Evolutionary conservation across 2,797 vertebrate species (phyloP).

Genomic region (Gymnothorax reevesii): DNA sequence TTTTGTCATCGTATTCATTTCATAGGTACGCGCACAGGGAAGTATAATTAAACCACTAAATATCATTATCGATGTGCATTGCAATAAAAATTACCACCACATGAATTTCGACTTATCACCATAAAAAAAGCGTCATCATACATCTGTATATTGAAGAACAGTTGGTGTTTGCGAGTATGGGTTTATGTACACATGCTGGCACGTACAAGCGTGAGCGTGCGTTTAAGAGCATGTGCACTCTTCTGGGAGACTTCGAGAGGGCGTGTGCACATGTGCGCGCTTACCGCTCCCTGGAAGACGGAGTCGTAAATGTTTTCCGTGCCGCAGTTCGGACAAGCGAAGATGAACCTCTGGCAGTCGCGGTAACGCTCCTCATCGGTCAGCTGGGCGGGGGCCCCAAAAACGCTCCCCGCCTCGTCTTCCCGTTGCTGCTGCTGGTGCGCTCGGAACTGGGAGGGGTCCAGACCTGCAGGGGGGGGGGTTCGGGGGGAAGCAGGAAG

Average conservation of each 20-base stretch:
- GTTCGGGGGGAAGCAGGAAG: neutral
- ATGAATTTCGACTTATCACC: no score
- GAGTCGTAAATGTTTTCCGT: constrained; percentile 90
- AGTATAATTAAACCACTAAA: no score
- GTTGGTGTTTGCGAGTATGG: neutral
- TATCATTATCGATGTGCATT: no score
- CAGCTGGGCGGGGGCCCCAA: constrained; percentile 88
- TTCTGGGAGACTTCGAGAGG: neutral
- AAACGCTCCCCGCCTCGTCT: constrained; percentile 82
- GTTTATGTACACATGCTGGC: neutral
- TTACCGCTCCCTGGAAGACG: constrained; percentile 89
- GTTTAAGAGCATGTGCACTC: neutral
- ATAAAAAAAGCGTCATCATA: no score
- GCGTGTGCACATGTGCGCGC: constrained; percentile 40
- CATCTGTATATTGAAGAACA: neutral
- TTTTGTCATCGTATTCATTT: no score
- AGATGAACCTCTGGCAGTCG: constrained; percentile 90
- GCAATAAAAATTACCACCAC: no score
- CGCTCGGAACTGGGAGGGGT: constrained; percentile 88
- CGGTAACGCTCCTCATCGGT: constrained; percentile 93
- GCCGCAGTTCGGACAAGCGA: constrained; percentile 84
- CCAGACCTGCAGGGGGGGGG: constrained; percentile 79
- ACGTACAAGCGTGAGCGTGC: neutral
- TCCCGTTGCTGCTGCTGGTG: constrained; percentile 88
- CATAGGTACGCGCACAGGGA: no score